phyloP scores from a whole-genome alignment of 2,888 invertebrate genomes.

The Ormyrus nitidulus region DNA sequence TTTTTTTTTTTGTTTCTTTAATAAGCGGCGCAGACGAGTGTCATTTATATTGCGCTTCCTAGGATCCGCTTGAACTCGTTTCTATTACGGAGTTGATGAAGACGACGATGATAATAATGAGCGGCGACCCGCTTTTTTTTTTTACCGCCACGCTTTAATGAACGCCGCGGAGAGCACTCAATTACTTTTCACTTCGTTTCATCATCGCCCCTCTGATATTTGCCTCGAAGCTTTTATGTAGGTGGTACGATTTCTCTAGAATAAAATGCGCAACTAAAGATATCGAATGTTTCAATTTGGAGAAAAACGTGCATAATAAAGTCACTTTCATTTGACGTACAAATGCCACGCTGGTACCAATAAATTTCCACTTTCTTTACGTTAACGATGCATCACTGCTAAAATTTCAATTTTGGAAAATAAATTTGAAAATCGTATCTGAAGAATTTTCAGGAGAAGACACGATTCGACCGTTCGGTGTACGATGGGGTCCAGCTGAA shows the following conservation, averaged over 20 bases:
- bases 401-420: not conserved
- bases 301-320: no score
- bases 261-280: no score
- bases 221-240: no score
- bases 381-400: not conserved
- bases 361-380: not conserved
- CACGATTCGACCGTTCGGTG: slow-evolving; percentile 66
- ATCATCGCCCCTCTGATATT: no score
- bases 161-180: no score
- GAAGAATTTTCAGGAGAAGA: slow-evolving; percentile 62
- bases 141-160: not conserved
- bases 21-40: not conserved
- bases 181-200: no score
- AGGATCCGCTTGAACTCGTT: slow-evolving; percentile 19
- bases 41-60: slow-evolving; percentile 15
- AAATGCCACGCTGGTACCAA: no score
- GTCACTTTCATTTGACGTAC: no score
- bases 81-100: not conserved
- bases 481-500: slow-evolving; percentile 39
- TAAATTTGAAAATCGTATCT: no score
- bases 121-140: slow-evolving; percentile 29
- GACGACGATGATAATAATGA: no score
- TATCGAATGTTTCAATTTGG: no score
- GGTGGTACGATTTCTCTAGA: no score
- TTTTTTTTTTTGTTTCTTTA: not conserved